Base-by-base conservation (phyloP, 2,888 invertebrate species). In the Agrochola lota region DNA sequence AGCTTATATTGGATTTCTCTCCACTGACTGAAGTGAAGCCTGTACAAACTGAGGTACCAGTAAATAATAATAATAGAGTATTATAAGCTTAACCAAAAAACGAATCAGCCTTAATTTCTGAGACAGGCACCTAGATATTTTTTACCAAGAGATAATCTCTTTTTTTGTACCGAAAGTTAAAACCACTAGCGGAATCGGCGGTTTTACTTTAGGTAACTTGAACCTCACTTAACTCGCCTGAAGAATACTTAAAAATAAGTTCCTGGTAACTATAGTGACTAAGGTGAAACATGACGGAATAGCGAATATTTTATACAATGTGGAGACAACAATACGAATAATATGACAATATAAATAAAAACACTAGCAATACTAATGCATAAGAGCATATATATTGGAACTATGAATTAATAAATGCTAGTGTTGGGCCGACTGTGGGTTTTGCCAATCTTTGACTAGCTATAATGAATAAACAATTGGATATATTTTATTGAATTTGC, bases 151-250 rank as follows among this genome's bases (percentile, higher is more conserved):
- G 17, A 40, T 77, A 77, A 71, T 80, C 75, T 66, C 15, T 62
- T 79, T 81, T 80, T 69, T 86, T 84, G 71, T 77, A 71, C 59
- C 64, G 68, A 64, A 79, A 83, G 60, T 68, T 67, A 78, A 87
- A 68, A 85, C 83, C 85, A 72, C 81, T 81, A 83, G 85, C 66
- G 49, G 4, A 57, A 62, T 60, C 30, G 71, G 20, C 78, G 75
- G 83, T 69, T 62, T 75, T 62, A 30, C 81, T 86, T 81, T 78
- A 68, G 59, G 81, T 85, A 85, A 87, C 77, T 64, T 73, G 75
- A 83, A 79, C 62, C 83, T 73, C 60, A 70, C 69, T 72, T 83
- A 64, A 57, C 23, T 73, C 35, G 26, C 43, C 52, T 77, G 30
- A 55, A 69, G 40, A 40, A 49, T 43, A 71, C 59, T 71, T 71